Percentiles rank a stretch among this genome's conserved stretches.
Evolutionary conservation across 2,888 invertebrate genomes (phyloP).

Genomic region (Druceiella hillmani): DNA sequence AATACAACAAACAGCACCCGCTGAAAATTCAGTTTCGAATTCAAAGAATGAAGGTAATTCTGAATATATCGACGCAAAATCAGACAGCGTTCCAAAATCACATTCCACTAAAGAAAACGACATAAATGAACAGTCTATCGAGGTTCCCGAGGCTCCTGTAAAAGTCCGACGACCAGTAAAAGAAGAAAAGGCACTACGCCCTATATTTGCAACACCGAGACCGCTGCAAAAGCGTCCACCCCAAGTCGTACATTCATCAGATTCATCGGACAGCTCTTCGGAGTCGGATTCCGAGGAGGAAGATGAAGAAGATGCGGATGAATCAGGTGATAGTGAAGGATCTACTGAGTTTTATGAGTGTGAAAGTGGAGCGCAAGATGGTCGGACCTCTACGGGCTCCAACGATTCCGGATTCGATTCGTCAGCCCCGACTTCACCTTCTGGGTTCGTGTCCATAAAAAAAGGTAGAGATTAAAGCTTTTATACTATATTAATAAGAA

Average conservation of each 20-base stretch:
- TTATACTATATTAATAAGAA: no score
- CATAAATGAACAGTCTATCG: constrained; percentile 17
- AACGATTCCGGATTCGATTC: constrained; percentile 82
- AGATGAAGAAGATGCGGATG: constrained; percentile 35
- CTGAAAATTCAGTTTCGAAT: neutral
- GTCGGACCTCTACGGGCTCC: constrained; percentile 68
- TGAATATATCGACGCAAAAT: constrained; percentile 12
- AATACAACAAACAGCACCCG: constrained; percentile 5
- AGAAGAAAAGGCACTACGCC: constrained; percentile 50
- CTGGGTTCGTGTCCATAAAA: constrained; percentile 54
- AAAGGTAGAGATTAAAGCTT: constrained; percentile 57
- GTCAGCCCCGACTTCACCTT: constrained; percentile 60
- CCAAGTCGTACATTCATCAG: constrained; percentile 40
- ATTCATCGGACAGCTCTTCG: constrained; percentile 44
- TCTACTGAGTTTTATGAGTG: constrained; percentile 44
- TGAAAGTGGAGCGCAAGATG: constrained; percentile 46
- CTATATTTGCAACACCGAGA: constrained; percentile 56
- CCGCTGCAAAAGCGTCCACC: constrained; percentile 52
- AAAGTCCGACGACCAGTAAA: constrained; percentile 40
- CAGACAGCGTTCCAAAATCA: constrained; percentile 3
- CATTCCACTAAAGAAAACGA: constrained; percentile 19
- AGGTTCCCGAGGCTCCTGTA: constrained; percentile 7
- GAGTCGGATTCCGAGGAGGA: constrained; percentile 37
- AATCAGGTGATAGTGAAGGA: constrained; percentile 40
- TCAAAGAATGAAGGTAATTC: constrained; percentile 16